Conservation (phyloP, 2,113 vertebrate species). For the zebrafish (Danio rerio) region GRCz12tu NC_133195.1:3938001-3938500, state of each 20-base stretch:
- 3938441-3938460: too few species aligned
- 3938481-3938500: too few species aligned
- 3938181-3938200: constrained; percentile 23
- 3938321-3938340: constrained; percentile 13
- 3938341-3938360: not conserved
- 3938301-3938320: constrained; percentile 21
- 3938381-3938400: not conserved
- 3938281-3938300: constrained; percentile 10
- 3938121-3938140: not conserved
- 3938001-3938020: too few species aligned
- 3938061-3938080: too few species aligned
- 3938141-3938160: constrained; percentile 36
- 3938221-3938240: constrained; percentile 12
- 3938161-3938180: constrained; percentile 12
- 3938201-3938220: constrained; percentile 42
- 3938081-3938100: too few species aligned
- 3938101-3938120: not conserved
- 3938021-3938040: too few species aligned
- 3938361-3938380: constrained; percentile 11
- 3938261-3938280: not conserved
- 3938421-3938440: not conserved
- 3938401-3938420: not conserved
- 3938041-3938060: too few species aligned
- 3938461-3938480: too few species aligned
- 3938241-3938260: constrained; percentile 27